These are phyloP conservation scores for Pangasianodon hypophthalmus DNA, from an alignment of 2,113 vertebrate species.

Conservation along the genomic window DNA sequence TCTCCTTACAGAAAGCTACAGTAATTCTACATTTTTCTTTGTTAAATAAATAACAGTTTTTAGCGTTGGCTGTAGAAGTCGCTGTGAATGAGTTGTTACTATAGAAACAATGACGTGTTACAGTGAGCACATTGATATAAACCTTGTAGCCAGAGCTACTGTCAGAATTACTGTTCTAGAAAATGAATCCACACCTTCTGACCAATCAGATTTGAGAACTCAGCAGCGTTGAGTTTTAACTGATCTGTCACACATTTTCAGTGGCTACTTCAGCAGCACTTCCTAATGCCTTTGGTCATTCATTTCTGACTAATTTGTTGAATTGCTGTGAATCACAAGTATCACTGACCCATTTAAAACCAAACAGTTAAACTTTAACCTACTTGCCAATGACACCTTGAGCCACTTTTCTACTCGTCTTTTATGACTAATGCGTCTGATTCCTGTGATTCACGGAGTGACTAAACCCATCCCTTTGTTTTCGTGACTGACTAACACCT, in stretches of 20 bases:
- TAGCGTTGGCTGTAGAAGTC: not conserved
- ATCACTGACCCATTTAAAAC: not conserved
- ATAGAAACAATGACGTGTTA: too few species aligned
- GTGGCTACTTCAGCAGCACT: too few species aligned
- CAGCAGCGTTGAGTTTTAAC: not conserved
- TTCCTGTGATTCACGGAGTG: constrained; percentile 15
- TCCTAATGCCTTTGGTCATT: too few species aligned
- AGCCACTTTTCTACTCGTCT: not conserved
- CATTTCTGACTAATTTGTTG: not conserved
- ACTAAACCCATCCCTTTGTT: not conserved
- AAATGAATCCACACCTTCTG: not conserved
- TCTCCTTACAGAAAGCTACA: not conserved
- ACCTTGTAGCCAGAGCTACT: too few species aligned
- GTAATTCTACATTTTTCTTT: not conserved
- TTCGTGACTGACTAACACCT: constrained; percentile 13
- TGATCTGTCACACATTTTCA: too few species aligned
- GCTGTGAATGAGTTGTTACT: not conserved
- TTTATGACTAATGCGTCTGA: constrained; percentile 23
- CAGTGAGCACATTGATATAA: not conserved
- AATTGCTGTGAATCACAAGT: not conserved
- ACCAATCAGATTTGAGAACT: not conserved
- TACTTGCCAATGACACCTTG: not conserved
- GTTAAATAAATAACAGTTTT: not conserved
- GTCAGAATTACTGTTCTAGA: not conserved
- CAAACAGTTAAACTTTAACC: constrained; percentile 14